Conservation (phyloP, 2,888 invertebrate species). For the Chrysina gloriosa region DNA sequence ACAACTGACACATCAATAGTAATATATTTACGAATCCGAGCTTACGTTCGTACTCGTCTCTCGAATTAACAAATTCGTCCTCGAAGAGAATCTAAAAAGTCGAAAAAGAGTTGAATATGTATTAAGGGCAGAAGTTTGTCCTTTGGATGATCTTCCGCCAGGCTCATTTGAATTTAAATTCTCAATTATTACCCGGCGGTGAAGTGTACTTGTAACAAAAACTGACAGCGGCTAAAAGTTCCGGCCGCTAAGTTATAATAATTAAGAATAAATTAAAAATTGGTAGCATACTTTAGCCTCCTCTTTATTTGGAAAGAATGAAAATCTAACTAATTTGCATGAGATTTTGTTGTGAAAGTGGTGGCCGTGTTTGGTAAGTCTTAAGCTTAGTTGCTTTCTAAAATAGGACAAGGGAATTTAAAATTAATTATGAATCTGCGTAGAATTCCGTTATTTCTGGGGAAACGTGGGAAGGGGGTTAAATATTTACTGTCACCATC, state of each 20-base stretch:
- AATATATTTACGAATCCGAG: slow-evolving; percentile 9
- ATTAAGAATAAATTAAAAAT: background rate
- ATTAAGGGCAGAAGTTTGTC: slow-evolving; percentile 9
- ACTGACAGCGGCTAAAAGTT: slow-evolving; percentile 7
- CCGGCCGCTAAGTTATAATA: background rate
- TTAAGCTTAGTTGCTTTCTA: too few species aligned
- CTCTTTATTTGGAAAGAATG: background rate
- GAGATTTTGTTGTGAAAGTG: background rate
- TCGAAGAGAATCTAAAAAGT: background rate
- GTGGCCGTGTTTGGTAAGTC: too few species aligned
- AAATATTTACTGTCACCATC: too few species aligned
- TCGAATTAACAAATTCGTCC: background rate
- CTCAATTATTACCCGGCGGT: background rate
- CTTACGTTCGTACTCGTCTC: background rate
- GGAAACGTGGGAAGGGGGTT: too few species aligned
- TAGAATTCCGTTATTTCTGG: too few species aligned
- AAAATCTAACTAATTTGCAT: background rate
- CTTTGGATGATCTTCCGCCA: background rate
- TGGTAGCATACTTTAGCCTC: background rate
- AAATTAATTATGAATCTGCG: too few species aligned
- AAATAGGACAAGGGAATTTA: too few species aligned
- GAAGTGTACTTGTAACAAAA: slow-evolving; percentile 11
- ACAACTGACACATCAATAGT: slow-evolving; percentile 3
- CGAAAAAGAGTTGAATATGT: slow-evolving; percentile 13
- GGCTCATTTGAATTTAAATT: slow-evolving; percentile 23